Percentiles rank a stretch among this genome's conserved stretches.
Evolutionary conservation across 1,140 invertebrate species (phyloP).

Genomic region (Drosophila quadrilineata): DNA sequence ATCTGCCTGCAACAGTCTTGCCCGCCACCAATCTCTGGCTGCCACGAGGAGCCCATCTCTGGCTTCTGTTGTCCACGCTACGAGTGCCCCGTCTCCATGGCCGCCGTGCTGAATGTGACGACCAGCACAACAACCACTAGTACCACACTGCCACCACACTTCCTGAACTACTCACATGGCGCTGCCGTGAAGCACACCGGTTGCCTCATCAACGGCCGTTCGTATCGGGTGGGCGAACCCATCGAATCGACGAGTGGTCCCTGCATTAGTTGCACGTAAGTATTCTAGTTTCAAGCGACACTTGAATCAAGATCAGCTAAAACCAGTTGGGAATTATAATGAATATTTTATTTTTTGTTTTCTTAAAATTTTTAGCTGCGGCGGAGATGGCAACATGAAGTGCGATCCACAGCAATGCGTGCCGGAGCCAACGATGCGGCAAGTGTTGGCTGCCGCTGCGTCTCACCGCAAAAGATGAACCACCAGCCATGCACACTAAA

Average conservation of each 20-base stretch:
- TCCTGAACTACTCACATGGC: constrained; percentile 89
- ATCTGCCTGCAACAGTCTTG: constrained; percentile 97
- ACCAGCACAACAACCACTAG: constrained; percentile 92
- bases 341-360: neutral
- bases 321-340: too few species aligned
- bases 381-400: constrained; percentile 94
- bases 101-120: constrained; percentile 88
- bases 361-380: constrained; percentile 88
- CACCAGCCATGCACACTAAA: constrained; percentile 80
- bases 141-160: constrained; percentile 91
- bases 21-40: constrained; percentile 94
- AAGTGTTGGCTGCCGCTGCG: constrained; percentile 91
- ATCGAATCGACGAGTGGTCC: constrained; percentile 93
- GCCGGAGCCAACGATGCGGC: constrained; percentile 92
- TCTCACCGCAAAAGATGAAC: constrained; percentile 86
- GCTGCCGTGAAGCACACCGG: constrained; percentile 88
- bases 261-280: constrained; percentile 95
- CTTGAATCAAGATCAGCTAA: too few species aligned
- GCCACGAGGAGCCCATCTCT: constrained; percentile 93
- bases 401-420: constrained; percentile 94
- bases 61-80: constrained; percentile 97
- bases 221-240: constrained; percentile 91
- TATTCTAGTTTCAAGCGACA: constrained; percentile 60
- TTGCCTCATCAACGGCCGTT: constrained; percentile 91
- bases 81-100: constrained; percentile 94